Evolutionary conservation across 2,113 vertebrate genomes (phyloP), one percentile per base, ranked within the genome.

Genomic region (Gopherus evgoodei): DNA sequence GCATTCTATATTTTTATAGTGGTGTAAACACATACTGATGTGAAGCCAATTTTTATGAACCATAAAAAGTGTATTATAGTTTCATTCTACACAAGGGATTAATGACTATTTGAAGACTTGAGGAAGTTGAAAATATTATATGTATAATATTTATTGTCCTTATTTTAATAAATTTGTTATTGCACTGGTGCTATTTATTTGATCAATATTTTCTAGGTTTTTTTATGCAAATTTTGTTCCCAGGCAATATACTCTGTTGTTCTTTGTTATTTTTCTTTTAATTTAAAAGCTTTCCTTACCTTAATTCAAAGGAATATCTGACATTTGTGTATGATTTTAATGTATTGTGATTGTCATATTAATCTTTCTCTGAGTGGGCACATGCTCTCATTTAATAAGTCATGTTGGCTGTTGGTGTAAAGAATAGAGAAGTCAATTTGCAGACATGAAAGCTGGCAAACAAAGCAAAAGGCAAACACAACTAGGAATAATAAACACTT

Each of bases 121-220:
- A 56, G 72, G 78, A 97, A 92, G 12, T 1, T 87, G 83, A 88
- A 83, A 89, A 90, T 90, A 79, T 78, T 87, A 56, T 97, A 94
- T 89, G 35, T 0, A 3, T 83, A 57, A 72, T 96, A 24, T 29
- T 83, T 94, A 49, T 84, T 65, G 80, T 89, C 90, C 91, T 38
- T 96, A 85, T 97, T 95, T 98, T 91, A 96, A 94, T 97, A 97
- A 96, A 91, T 44, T 52, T 97, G 94, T 96, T 96, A 86, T 94
- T 97, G 81, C 50, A 84, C 27, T 97, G 47, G 52, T 69, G 53
- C 35, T 97, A 91, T 97, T 97, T 97, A 94, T 84, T 93, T 95
- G 59, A 97, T 91, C 97, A 92, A 93, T 89, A 59, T 89, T 56
- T 81, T 86, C 84, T 91, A 93, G 84, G 80, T 96, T 92, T 95